These are phyloP conservation scores for Epinotia nisella DNA, from an alignment of 2,888 invertebrate species.

Conservation along the genomic window DNA sequence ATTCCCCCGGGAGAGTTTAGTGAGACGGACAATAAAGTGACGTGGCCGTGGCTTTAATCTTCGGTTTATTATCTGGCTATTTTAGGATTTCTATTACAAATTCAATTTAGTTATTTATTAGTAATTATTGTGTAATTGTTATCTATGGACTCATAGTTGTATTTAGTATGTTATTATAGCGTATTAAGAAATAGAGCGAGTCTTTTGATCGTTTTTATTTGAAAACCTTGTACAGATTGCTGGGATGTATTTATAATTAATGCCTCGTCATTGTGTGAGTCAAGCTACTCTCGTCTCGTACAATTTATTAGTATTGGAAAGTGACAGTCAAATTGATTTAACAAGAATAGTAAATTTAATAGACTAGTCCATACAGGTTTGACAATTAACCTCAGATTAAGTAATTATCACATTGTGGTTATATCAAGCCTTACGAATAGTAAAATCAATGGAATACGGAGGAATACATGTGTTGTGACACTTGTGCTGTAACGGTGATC, in stretches of 20 bases:
- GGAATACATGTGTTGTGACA: conserved; percentile 7
- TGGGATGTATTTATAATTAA: not conserved
- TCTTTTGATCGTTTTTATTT: not conserved
- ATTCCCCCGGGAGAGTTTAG: conserved; percentile 26
- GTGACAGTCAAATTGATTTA: not conserved
- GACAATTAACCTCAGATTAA: not conserved
- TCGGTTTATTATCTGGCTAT: conserved; percentile 22
- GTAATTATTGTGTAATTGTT: conserved; percentile 5
- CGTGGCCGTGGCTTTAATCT: conserved; percentile 21
- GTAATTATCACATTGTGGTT: not conserved
- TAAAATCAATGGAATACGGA: conserved; percentile 4
- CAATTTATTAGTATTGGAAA: not conserved
- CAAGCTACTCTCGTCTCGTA: not conserved
- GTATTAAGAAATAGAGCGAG: not conserved
- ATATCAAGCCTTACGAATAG: not conserved
- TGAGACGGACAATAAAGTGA: conserved; percentile 23
- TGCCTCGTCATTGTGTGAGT: too few relatives aligned
- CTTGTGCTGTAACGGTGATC: conserved; percentile 44
- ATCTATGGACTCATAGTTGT: not conserved
- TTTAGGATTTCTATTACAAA: conserved; percentile 15
- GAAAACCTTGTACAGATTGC: not conserved
- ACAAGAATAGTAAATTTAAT: not conserved
- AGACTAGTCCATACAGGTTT: not conserved
- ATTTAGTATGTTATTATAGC: too few relatives aligned
- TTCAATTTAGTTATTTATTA: conserved; percentile 1